Conservation (phyloP, 2,113 vertebrate genomes). For the Ictalurus furcatus region DNA sequence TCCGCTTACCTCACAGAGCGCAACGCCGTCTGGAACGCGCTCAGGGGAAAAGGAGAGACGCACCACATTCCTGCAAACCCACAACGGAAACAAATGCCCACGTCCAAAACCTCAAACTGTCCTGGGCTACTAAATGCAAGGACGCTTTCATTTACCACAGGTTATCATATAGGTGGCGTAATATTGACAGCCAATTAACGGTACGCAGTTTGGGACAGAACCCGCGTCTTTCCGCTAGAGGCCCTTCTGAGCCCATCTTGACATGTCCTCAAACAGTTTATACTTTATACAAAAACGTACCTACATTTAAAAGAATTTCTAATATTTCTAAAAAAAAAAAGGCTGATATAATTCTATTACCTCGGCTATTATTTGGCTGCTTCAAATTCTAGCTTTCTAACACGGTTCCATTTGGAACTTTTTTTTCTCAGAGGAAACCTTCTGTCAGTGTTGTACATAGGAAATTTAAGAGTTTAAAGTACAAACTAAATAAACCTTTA, state of each 20-base stretch:
- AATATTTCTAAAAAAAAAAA: not conserved
- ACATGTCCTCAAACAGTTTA: not conserved
- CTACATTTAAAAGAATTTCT: not conserved
- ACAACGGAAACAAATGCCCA: slow-evolving; percentile 28
- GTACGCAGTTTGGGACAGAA: not conserved
- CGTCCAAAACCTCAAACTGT: not conserved
- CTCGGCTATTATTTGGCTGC: not conserved
- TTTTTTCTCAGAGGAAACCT: not conserved
- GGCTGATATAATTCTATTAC: not conserved
- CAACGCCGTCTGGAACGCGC: slow-evolving; percentile 48
- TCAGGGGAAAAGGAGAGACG: slow-evolving; percentile 36
- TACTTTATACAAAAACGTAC: not conserved
- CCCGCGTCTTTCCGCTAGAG: slow-evolving; percentile 61
- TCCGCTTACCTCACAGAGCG: slow-evolving; percentile 67
- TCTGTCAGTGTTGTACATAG: not conserved
- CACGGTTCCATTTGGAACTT: not conserved
- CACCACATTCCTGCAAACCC: slow-evolving; percentile 58
- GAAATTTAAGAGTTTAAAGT: not conserved
- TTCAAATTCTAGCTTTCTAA: not conserved
- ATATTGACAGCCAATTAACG: slow-evolving; percentile 10
- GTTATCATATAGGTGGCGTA: slow-evolving; percentile 2
- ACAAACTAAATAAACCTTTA: not conserved
- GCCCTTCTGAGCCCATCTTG: slow-evolving; percentile 63
- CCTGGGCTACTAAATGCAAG: not conserved
- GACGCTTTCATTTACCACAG: not conserved